phyloP scores from a whole-genome alignment of 2,888 invertebrate genomes.

The Heliconius sara region DNA sequence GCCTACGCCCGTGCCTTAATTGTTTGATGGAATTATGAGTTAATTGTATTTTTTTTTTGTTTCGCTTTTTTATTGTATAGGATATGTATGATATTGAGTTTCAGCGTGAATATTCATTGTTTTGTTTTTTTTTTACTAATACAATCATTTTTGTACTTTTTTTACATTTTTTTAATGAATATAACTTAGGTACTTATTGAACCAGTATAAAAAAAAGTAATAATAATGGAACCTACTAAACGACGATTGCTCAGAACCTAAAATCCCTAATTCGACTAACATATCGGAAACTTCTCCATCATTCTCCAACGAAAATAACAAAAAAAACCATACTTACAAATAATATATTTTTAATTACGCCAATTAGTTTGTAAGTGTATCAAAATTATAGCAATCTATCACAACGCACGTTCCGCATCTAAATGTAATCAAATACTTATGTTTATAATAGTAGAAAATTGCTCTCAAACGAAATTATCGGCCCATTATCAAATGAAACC shows the following conservation, averaged over 20 bases:
- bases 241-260: too few relatives aligned
- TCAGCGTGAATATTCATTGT: slow-evolving; percentile 13
- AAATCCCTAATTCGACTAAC: neutral
- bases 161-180: neutral
- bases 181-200: too few relatives aligned
- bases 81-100: slow-evolving; percentile 22
- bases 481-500: slow-evolving; percentile 78
- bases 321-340: neutral
- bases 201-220: too few relatives aligned
- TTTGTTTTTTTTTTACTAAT: slow-evolving; percentile 6
- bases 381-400: slow-evolving; percentile 68
- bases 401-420: slow-evolving; percentile 61
- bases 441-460: slow-evolving; percentile 78
- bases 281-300: neutral
- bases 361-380: slow-evolving; percentile 46
- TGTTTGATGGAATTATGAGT: slow-evolving; percentile 73
- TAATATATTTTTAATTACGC: slow-evolving; percentile 45
- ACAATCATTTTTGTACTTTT: slow-evolving; percentile 6
- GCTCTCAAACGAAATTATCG: slow-evolving; percentile 75
- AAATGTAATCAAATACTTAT: slow-evolving; percentile 72
- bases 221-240: too few relatives aligned
- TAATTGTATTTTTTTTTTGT: slow-evolving; percentile 68
- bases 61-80: slow-evolving; percentile 35
- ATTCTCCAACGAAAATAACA: too few relatives aligned
- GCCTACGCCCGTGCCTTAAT: slow-evolving; percentile 68